Evolutionary conservation across 2,113 vertebrate genomes (phyloP).

Genomic region (Bubalus kerabau): DNA sequence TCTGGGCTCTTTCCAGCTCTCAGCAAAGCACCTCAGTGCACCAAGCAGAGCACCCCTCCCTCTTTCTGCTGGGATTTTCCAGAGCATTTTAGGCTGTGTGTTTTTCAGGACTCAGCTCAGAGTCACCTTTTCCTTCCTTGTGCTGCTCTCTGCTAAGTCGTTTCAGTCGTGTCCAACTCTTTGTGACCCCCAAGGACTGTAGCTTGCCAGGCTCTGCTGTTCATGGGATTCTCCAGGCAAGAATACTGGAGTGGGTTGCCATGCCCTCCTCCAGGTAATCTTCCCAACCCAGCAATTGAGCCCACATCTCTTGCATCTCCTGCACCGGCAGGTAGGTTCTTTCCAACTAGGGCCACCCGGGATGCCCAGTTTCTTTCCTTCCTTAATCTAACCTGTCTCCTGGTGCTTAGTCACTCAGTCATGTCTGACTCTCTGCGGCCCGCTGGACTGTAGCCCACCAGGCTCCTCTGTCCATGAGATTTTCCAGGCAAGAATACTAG

Average conservation of each 20-base stretch:
- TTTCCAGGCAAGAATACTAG: not conserved
- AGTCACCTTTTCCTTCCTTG: not conserved
- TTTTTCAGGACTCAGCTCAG: not conserved
- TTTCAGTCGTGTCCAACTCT: not conserved
- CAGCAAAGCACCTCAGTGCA: not conserved
- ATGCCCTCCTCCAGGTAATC: not conserved
- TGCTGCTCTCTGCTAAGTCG: not conserved
- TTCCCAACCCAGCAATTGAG: not conserved
- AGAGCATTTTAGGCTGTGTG: rapidly evolving
- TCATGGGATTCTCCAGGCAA: not conserved
- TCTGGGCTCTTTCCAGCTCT: not conserved
- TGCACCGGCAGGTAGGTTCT: not conserved
- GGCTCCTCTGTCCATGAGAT: not conserved
- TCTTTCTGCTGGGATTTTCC: not conserved
- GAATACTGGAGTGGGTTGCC: not conserved
- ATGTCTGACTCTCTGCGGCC: not conserved
- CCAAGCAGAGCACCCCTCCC: not conserved
- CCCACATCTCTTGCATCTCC: not conserved
- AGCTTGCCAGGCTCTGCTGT: not conserved
- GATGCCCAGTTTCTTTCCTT: not conserved
- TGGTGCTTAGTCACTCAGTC: not conserved
- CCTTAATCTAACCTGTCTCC: not conserved
- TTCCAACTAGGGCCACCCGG: not conserved
- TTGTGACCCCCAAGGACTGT: not conserved
- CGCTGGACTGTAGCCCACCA: not conserved